A percentile compares a stretch with the other conserved stretches of the same genome.
These are phyloP conservation scores for Agrenia bidenticulata DNA, from an alignment of 2,888 invertebrate genomes.

Conservation along the genomic window DNA sequence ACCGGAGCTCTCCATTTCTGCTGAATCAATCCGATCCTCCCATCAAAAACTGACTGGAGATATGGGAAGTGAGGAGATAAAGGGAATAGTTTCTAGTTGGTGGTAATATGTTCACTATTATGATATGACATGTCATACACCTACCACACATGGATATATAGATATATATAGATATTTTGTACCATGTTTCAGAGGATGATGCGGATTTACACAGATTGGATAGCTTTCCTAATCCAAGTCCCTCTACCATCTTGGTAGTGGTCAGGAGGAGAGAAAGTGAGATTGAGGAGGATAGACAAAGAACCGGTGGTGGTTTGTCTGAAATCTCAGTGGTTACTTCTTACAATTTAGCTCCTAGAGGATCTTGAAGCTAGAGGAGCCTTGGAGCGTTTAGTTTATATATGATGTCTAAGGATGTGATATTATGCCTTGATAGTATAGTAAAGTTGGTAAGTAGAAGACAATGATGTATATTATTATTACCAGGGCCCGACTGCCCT, in stretches of 20 bases:
- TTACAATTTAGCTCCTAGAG: too few relatives aligned
- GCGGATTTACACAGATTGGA: conserved; percentile 12
- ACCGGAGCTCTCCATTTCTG: background rate
- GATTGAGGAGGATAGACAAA: too few relatives aligned
- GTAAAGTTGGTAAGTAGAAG: background rate
- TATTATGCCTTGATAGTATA: background rate
- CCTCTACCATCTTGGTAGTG: too few relatives aligned
- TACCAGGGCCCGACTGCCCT: background rate
- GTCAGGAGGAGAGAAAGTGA: background rate
- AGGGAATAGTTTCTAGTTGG: background rate
- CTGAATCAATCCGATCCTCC: conserved; percentile 15
- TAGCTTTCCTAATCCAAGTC: too few relatives aligned
- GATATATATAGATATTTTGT: too few relatives aligned
- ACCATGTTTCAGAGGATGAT: background rate
- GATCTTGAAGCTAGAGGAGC: too few relatives aligned
- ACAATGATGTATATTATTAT: too few relatives aligned
- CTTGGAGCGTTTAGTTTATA: background rate
- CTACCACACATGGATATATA: too few relatives aligned
- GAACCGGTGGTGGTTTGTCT: too few relatives aligned
- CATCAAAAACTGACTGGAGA: background rate
- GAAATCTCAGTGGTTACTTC: too few relatives aligned
- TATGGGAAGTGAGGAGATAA: background rate
- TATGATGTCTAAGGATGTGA: conserved; percentile 1
- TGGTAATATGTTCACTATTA: too few relatives aligned
- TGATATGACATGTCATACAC: too few relatives aligned